These are phyloP conservation scores for Gastrophysa polygoni DNA, from an alignment of 2,888 invertebrate genomes.

Conservation along the genomic window DNA sequence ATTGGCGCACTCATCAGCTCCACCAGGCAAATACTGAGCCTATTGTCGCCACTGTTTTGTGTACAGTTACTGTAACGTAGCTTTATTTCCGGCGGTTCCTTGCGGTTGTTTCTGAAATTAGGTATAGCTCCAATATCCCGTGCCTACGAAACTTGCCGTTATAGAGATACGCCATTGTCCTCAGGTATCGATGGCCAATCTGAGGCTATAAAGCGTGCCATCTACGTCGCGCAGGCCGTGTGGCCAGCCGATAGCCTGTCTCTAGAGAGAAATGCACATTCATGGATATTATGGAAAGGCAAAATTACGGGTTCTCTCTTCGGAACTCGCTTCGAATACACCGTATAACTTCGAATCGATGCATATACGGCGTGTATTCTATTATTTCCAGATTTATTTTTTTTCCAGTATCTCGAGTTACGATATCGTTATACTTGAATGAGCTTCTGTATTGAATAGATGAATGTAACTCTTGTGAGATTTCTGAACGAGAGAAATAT, in stretches of 20 bases:
- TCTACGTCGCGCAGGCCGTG: slow-evolving; percentile 32
- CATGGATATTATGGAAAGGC: slow-evolving; percentile 36
- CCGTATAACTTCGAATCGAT: slow-evolving; percentile 36
- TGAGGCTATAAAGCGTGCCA: slow-evolving; percentile 36
- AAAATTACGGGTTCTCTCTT: slow-evolving; percentile 35
- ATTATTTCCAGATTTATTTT: slow-evolving; percentile 33
- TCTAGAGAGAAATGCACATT: slow-evolving; percentile 33
- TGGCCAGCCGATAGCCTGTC: slow-evolving; percentile 32
- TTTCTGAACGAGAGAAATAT: background rate
- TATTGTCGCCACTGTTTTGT: no score
- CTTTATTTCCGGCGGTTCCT: no score
- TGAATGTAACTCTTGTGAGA: background rate
- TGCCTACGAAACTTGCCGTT: background rate
- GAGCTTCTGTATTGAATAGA: background rate
- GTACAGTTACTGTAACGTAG: no score
- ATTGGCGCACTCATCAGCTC: no score
- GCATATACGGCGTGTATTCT: slow-evolving; percentile 29
- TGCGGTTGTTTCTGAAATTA: no score
- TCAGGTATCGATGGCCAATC: slow-evolving; percentile 33
- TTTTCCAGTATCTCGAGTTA: slow-evolving; percentile 22
- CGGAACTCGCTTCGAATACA: slow-evolving; percentile 23
- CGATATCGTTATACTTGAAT: slow-evolving; percentile 13
- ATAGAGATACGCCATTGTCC: slow-evolving; percentile 10
- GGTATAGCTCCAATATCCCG: background rate
- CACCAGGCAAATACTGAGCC: no score